Conservation (phyloP, 2,888 invertebrate species). For the Lumbricus terrestris region DNA sequence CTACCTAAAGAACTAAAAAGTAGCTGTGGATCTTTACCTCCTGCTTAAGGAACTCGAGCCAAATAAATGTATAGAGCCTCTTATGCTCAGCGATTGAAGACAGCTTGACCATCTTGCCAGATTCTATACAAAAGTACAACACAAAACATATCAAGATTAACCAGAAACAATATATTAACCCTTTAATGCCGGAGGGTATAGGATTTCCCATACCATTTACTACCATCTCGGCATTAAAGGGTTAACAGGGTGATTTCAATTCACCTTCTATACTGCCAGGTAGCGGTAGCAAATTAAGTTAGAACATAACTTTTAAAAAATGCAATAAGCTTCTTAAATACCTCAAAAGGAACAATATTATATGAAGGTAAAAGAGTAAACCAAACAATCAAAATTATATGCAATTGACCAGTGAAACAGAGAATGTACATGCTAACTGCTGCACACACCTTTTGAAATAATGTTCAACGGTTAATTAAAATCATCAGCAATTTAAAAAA, state of each 20-base stretch:
- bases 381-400: neutral
- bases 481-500: neutral
- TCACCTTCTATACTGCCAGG: too few species aligned
- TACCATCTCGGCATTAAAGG: too few species aligned
- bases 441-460: too few species aligned
- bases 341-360: too few species aligned
- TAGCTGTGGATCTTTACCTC: conserved; percentile 47
- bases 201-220: too few species aligned
- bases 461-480: neutral
- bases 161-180: too few species aligned
- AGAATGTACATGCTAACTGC: neutral
- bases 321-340: neutral
- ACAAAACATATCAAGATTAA: neutral
- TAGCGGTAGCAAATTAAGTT: neutral
- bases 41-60: conserved; percentile 50
- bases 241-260: too few species aligned
- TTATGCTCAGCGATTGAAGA: conserved; percentile 61
- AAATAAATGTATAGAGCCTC: conserved; percentile 57
- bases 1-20: neutral
- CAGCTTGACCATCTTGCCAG: neutral
- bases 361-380: neutral
- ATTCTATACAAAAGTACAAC: neutral
- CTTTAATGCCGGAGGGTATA: too few species aligned
- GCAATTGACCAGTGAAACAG: neutral
- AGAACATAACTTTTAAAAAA: neutral